These are phyloP conservation scores for Triplophysa dalaica DNA, from an alignment of 2,113 vertebrate species.

Conservation along the genomic window DNA sequence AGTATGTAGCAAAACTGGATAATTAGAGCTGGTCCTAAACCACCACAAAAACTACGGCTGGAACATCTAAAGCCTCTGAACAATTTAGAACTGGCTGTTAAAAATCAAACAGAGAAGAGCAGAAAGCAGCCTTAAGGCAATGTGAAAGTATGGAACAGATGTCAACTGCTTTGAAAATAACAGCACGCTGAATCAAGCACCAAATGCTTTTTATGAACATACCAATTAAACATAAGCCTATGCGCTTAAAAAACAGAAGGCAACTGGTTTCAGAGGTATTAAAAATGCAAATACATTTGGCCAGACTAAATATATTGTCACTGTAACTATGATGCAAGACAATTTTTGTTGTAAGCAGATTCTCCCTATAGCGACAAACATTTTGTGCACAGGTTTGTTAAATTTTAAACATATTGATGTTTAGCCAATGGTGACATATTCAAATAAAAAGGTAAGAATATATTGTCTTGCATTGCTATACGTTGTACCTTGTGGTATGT, in stretches of 20 bases:
- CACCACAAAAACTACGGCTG: background rate
- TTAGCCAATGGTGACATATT: background rate
- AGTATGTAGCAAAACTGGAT: background rate
- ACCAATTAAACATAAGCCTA: conserved; percentile 13
- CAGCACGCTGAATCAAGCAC: conserved; percentile 28
- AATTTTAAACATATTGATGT: background rate
- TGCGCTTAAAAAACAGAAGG: conserved; percentile 18
- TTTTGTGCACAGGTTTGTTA: conserved; percentile 4
- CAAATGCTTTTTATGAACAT: conserved; percentile 30
- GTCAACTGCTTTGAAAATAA: conserved; percentile 19
- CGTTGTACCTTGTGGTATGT: background rate
- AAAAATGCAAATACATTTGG: background rate
- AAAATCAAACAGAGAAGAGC: background rate
- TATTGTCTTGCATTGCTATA: background rate
- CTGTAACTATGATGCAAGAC: background rate
- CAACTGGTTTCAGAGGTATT: conserved; percentile 24
- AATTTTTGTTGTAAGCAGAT: background rate
- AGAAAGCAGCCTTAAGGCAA: conserved; percentile 10
- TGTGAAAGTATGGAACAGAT: conserved; percentile 27
- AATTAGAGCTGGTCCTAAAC: background rate
- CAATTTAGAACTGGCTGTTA: conserved; percentile 1
- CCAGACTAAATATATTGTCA: background rate
- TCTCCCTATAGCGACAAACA: background rate
- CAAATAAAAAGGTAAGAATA: background rate
- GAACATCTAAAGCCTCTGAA: background rate